These are phyloP conservation scores for Diaphora mendica DNA, from an alignment of 2,888 invertebrate species.

Conservation along the genomic window DNA sequence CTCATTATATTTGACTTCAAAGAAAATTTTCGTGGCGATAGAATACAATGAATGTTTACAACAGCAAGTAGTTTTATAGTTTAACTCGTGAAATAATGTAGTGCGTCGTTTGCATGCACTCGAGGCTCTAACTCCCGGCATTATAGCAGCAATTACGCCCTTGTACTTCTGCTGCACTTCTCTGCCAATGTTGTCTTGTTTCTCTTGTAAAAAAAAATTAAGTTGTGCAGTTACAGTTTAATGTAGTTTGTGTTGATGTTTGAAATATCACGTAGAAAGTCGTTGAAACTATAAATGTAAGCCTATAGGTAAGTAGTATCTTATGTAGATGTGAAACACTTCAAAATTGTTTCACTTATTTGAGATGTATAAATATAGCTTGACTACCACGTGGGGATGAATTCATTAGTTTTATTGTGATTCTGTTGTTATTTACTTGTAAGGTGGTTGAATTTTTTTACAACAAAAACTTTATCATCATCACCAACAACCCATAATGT, in stretches of 20 bases:
- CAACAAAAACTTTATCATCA: no score
- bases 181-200: not conserved
- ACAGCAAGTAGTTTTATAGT: constrained; percentile 1
- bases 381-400: no score
- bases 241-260: not conserved
- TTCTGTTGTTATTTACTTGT: no score
- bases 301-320: not conserved
- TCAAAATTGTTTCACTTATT: not conserved
- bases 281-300: not conserved
- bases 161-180: not conserved
- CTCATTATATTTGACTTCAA: not conserved
- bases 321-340: not conserved
- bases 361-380: not conserved
- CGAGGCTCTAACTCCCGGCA: not conserved
- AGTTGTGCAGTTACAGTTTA: not conserved
- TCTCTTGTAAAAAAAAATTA: not conserved
- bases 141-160: constrained; percentile 8
- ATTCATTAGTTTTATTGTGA: no score
- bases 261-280: not conserved
- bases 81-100: constrained; percentile 9
- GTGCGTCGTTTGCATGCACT: constrained; percentile 11
- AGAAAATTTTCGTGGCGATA: constrained; percentile 3
- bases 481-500: no score
- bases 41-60: not conserved
- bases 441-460: no score